Evolutionary conservation across 2,113 vertebrate genomes (phyloP), one percentile per base, ranked within the genome.

Genomic region (Zapus hudsonius): DNA sequence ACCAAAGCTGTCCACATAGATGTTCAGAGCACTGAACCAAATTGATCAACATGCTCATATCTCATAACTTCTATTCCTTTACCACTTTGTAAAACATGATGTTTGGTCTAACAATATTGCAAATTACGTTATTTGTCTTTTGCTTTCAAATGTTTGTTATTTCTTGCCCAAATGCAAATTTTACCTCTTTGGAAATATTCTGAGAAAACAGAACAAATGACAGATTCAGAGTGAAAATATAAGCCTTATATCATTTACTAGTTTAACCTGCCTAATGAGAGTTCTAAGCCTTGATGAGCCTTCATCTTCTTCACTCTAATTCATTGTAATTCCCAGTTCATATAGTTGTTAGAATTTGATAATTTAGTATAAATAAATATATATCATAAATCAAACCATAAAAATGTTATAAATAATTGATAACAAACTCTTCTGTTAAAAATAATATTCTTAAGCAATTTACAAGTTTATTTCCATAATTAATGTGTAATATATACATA

Each of bases 1-100:
- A 27, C 13, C 9, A 0, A 0, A 3, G 5, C 1, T 23, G 22
- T 13, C 27, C 36, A 27, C 23, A 13, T 2, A 27, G 9, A 9
- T 36, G 0, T 19, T 76, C 29, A 20, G 4, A 69, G 38, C 6
- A 10, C 8, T n/a, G 33, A 63, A 11, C 7, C 13, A 5, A 3
- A 13, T 20, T 38, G 19, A 8, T 78, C 5, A 25, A 5, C 16
- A 2, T 29, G 7, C 55, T 87, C 20, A 15, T 66, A 19, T 38
- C 20, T n/a, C 33, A 17, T 9, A 19, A 64, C 10, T 85, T 33
- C 6, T 23, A 33, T 57, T 42, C 2, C 22, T 44, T 81, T 33
- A 12, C 38, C 13, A 36, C 10, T 67, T 55, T 78, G 42, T 20
- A 19, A 23, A 57, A 40, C 27, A 69, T 19, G 87, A 7, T 70